Evolutionary conservation across 2,888 invertebrate genomes (phyloP).

Genomic region (Ommatoiulus sabulosus): DNA sequence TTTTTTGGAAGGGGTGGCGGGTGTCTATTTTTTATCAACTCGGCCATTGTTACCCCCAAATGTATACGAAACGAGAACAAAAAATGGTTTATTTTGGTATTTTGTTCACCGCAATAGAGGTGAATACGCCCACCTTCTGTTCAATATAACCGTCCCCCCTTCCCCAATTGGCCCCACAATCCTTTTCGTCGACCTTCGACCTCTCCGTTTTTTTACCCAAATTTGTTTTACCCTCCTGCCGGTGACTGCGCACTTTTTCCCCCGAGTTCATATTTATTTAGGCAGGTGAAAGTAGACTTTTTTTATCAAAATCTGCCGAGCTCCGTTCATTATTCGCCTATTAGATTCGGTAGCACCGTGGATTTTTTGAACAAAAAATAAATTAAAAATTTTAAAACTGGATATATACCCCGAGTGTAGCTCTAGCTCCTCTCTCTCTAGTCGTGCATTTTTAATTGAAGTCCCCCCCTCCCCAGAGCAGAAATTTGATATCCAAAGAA

Average conservation of each 20-base stretch:
- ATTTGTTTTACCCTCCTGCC: neutral
- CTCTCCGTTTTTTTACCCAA: neutral
- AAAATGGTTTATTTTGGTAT: neutral
- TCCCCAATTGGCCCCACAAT: neutral
- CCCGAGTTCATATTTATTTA: too few relatives aligned
- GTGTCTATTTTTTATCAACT: too few relatives aligned
- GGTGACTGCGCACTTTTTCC: neutral
- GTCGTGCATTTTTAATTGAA: too few relatives aligned
- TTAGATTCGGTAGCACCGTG: neutral
- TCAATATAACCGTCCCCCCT: neutral
- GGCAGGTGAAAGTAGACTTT: too few relatives aligned
- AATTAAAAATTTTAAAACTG: neutral
- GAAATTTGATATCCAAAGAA: neutral
- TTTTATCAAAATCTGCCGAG: neutral
- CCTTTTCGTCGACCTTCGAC: neutral
- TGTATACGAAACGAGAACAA: too few relatives aligned
- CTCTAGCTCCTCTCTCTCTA: too few relatives aligned
- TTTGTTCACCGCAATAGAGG: neutral
- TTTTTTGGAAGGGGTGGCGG: too few relatives aligned
- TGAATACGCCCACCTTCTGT: neutral
- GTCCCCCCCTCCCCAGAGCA: neutral
- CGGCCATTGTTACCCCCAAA: too few relatives aligned
- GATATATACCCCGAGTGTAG: too few relatives aligned
- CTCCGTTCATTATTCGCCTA: neutral
- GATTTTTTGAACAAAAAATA: neutral